phyloP scores from a whole-genome alignment of 2,888 invertebrate species.

The Allophyes oxyacanthae region DNA sequence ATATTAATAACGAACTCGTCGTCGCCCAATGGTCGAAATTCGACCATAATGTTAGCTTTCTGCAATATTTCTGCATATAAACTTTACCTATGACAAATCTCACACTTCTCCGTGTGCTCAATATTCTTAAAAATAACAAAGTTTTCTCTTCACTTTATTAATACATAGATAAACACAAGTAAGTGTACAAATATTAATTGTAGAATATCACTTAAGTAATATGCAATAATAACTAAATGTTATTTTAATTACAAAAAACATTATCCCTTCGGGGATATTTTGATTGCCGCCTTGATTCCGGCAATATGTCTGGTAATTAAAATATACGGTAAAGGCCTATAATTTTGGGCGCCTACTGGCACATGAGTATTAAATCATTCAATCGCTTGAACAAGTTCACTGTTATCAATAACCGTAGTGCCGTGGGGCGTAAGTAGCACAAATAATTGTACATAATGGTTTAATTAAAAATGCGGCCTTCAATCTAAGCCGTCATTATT shows the following conservation, averaged over 20 bases:
- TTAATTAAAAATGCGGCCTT: slow-evolving; percentile 69
- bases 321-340: slow-evolving; percentile 27
- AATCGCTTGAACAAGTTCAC: slow-evolving; percentile 17
- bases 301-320: slow-evolving; percentile 20
- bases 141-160: no score
- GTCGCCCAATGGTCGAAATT: no score
- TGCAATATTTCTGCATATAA: no score
- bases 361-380: slow-evolving; percentile 19
- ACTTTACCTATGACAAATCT: no score
- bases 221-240: no score
- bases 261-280: slow-evolving; percentile 10
- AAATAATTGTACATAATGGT: slow-evolving; percentile 65
- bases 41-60: no score
- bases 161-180: no score
- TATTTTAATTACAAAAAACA: slow-evolving; percentile 1
- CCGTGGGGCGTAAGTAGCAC: slow-evolving; percentile 54
- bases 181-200: not conserved
- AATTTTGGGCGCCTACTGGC: slow-evolving; percentile 38
- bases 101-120: no score
- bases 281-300: slow-evolving; percentile 25
- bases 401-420: slow-evolving; percentile 36
- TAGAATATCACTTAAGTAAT: not conserved
- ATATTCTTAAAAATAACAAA: no score
- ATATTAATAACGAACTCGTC: slow-evolving; percentile 10
- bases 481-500: slow-evolving; percentile 60